Evolutionary conservation across 1,140 invertebrate genomes (phyloP).

Genomic region (Eumaeus atala): DNA sequence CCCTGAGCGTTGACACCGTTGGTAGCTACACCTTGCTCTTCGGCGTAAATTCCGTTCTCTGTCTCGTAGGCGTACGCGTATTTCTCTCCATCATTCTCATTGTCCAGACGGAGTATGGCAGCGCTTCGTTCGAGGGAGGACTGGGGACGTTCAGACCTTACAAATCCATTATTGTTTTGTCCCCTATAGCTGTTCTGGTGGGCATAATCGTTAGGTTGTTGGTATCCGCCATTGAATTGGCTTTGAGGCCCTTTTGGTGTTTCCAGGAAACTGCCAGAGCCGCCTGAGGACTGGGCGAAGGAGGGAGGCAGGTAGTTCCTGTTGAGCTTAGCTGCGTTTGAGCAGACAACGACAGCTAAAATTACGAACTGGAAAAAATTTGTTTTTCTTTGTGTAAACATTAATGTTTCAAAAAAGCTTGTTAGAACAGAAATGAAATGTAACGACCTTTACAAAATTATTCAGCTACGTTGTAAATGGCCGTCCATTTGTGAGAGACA

Average conservation of each 20-base stretch:
- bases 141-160: slow-evolving; percentile 42
- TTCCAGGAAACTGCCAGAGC: slow-evolving; percentile 52
- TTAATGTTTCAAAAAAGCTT: too few species aligned
- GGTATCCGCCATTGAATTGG: slow-evolving; percentile 1
- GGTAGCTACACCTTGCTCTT: slow-evolving; percentile 53
- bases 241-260: slow-evolving; percentile 32
- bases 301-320: slow-evolving; percentile 77
- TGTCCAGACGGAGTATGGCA: slow-evolving; percentile 48
- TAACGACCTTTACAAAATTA: too few species aligned
- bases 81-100: slow-evolving; percentile 47
- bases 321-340: slow-evolving; percentile 67
- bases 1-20: slow-evolving; percentile 57
- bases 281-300: slow-evolving; percentile 69
- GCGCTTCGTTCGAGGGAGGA: slow-evolving; percentile 56
- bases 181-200: too few species aligned
- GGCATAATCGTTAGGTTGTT: too few species aligned
- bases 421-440: too few species aligned
- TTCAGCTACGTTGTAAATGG: too few species aligned
- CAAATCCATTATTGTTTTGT: too few species aligned
- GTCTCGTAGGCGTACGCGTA: slow-evolving; percentile 59
- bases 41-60: slow-evolving; percentile 56
- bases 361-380: slow-evolving; percentile 46
- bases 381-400: too few species aligned
- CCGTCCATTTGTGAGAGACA: too few species aligned
- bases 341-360: slow-evolving; percentile 34